Base-by-base conservation (phyloP, 2,888 invertebrate species). In the Polymixis lichenea region DNA sequence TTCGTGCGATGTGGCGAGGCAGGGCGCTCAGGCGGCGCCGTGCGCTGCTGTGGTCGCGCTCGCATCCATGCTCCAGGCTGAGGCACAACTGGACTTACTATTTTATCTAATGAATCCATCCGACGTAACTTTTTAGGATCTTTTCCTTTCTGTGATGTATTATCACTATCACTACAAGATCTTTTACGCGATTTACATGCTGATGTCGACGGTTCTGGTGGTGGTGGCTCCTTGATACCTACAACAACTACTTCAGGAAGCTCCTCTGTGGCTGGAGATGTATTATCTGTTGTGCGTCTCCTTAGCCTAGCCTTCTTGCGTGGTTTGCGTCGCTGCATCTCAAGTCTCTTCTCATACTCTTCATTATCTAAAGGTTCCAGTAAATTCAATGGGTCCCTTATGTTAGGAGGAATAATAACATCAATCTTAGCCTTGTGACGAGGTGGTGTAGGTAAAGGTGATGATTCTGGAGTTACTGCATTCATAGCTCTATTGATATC, bases 371-470 rank as follows among this genome's bases (percentile, higher is more conserved):
- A 97, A 55, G 98, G 98, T 90, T 98, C 98, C 91, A 98, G 97
- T 76, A 99, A 96, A 95, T 99, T 99, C 70, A 99, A 95, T 1
- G 99, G 99, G 96, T 99, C 99, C 89, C 98, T 97, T 69, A 99
- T 98, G 92, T 99, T 99, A 53, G 98, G 98, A 69, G 99, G 99
- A 91, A 99, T 99, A 78, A 99, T 98, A 6, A 98, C 99, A 95
- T 99, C 98, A 85, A 99, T 98, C 91, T 98, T 98, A 62, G 97
- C 98, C 92, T 98, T 98, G 82, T 98, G 97, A 80, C 98, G 97
- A 71, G 98, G 98, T n/a, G 98, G 98, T 58, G 98, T 98, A 72
- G 98, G 98, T 91, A 99, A 94, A 0, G 99, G 99, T 77, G 99
- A 99, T 51, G 99, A 98, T 90, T 98, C 98, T 72, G 99, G 99